These are phyloP conservation scores for Myotis findleyi DNA, from an alignment of 2,797 vertebrate species.

Conservation along the genomic window DNA sequence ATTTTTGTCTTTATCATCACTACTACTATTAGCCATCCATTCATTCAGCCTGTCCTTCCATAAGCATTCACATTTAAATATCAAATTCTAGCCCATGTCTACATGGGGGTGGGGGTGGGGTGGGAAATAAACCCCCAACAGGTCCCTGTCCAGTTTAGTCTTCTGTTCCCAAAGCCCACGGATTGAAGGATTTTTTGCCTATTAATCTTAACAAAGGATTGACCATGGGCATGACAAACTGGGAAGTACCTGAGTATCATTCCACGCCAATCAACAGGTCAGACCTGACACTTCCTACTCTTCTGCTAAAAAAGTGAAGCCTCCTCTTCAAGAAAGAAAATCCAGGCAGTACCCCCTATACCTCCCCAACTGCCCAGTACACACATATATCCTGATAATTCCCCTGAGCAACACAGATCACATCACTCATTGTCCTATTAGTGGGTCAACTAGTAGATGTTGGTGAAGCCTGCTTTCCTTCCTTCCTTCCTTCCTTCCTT, in stretches of 20 bases:
- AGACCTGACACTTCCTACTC: not conserved
- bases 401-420: not conserved
- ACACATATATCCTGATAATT: not conserved
- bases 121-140: not conserved
- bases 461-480: not conserved
- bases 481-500: not conserved
- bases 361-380: rapidly evolving
- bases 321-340: not conserved
- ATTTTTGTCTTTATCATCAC: not conserved
- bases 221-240: not conserved
- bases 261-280: not conserved
- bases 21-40: not conserved
- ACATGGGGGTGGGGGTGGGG: not conserved
- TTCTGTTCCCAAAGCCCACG: not conserved
- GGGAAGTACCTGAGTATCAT: not conserved
- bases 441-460: not conserved
- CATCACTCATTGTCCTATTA: not conserved
- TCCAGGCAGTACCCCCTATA: rapidly evolving
- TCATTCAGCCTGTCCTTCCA: not conserved
- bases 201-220: conserved; percentile 31
- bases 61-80: conserved; percentile 13
- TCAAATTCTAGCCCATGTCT: not conserved
- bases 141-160: not conserved
- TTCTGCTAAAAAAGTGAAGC: not conserved
- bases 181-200: not conserved